These are phyloP conservation scores for Hemitrygon akajei DNA, from an alignment of 2,797 vertebrate genomes.

Conservation along the genomic window DNA sequence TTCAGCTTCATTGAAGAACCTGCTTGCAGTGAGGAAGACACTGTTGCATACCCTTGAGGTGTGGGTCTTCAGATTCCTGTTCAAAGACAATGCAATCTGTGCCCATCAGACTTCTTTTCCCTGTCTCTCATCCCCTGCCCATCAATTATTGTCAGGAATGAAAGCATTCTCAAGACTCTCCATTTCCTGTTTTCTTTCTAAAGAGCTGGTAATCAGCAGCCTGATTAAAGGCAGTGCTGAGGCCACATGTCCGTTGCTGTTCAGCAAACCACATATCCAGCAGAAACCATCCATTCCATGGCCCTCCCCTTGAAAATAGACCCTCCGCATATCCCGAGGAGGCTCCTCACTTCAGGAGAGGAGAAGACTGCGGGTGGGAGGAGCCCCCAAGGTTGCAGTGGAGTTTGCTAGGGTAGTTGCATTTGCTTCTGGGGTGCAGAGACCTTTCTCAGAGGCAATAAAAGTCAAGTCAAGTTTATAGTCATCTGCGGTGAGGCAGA, in stretches of 20 bases:
- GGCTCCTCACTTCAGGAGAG: neutral
- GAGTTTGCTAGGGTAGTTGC: neutral
- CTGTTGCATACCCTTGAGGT: too few relatives aligned
- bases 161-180: neutral
- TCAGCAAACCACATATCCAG: neutral
- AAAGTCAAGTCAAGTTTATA: too few relatives aligned
- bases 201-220: neutral
- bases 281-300: neutral
- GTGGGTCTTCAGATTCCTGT: too few relatives aligned
- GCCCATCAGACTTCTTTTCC: neutral
- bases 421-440: neutral
- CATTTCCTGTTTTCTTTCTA: neutral
- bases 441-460: neutral
- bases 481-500: too few relatives aligned
- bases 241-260: neutral
- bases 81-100: too few relatives aligned
- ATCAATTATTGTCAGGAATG: neutral
- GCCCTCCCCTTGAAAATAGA: neutral
- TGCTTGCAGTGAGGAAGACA: too few relatives aligned
- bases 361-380: neutral
- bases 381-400: too few relatives aligned
- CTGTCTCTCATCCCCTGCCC: neutral
- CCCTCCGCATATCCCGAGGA: neutral
- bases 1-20: too few relatives aligned
- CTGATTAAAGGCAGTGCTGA: neutral